phyloP scores from a whole-genome alignment of 2,113 vertebrate species.

The Corythornis cristatus region DNA sequence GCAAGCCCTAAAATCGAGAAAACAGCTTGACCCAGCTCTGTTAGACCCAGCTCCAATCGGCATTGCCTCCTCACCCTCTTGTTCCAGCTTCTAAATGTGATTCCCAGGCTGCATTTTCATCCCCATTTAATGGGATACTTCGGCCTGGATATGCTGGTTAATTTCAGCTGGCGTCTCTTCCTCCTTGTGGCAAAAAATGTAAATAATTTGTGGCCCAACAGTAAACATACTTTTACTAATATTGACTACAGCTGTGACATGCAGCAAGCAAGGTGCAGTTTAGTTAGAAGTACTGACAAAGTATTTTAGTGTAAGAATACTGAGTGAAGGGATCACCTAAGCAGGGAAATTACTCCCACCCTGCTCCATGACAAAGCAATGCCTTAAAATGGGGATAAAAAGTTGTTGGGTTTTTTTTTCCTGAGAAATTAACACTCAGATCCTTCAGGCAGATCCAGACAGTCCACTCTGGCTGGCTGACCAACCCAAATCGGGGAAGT shows the following conservation, averaged over 20 bases:
- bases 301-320: not conserved
- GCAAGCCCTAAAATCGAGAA: not conserved
- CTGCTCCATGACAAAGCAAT: rapidly evolving
- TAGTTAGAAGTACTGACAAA: not conserved
- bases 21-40: not conserved
- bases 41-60: not conserved
- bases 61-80: not conserved
- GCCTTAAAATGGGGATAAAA: not conserved
- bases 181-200: not conserved
- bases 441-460: not conserved
- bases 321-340: not conserved
- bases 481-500: not conserved
- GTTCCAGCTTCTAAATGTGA: not conserved
- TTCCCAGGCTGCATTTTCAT: not conserved
- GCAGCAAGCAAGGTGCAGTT: not conserved
- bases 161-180: not conserved
- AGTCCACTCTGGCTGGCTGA: not conserved
- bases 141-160: not conserved
- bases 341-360: rapidly evolving
- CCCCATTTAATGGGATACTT: not conserved
- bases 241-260: not conserved
- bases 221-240: not conserved
- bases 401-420: not conserved
- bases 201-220: not conserved
- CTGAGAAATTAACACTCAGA: not conserved